Evolutionary conservation across 2,797 vertebrate genomes (phyloP), one percentile per base, ranked within the genome.

Genomic region (Aselliscus stoliczkanus): DNA sequence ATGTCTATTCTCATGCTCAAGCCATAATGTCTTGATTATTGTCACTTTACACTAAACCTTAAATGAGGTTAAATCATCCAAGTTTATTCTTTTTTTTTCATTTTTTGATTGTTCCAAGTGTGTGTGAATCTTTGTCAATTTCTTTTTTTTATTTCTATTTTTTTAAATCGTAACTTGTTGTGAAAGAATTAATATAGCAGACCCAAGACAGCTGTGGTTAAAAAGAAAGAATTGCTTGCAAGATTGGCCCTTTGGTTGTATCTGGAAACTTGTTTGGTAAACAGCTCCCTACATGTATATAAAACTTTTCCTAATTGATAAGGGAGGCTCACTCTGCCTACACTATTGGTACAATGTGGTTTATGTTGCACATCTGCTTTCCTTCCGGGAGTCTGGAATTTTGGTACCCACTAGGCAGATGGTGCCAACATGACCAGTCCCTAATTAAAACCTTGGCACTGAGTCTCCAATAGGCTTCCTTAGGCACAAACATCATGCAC

Each of bases 341-440:
- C 15, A 58, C 42, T 10, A 1, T 65, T 29, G 25, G 1, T n/a
- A n/a, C 20, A 52, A 7, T 52, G 39, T 29, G 37, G 8, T 65
- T 67, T 62, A 8, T 21, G 7, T 11, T 72, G 23, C 34, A 60
- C 1, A 39, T 25, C 13, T 70, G 9, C 44, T 83, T 73, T 90
- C 31, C 39, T 82, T 73, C 37, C 7, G 11, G 3, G 14, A 44
- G 14, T n/a, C 31, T 88, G 14, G 25, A 76, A 72, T 70, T 15
- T 73, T 27, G 4, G 5, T 17, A 47, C 4, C 42, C 13, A 4
- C 0, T 4, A 54, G 56, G 42, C 39, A 67, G 44, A 31, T 14
- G 5, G 9, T 69, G 3, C 14, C 25, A 20, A 7, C 0, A 0
- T 87, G 13, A 75, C 23, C 3, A 27, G 10, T 8, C 7, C 8